Percentiles rank a stretch among this genome's conserved stretches.
Evolutionary conservation across 2,888 invertebrate genomes (phyloP).

Genomic region (Leptinotarsa tumamoca): DNA sequence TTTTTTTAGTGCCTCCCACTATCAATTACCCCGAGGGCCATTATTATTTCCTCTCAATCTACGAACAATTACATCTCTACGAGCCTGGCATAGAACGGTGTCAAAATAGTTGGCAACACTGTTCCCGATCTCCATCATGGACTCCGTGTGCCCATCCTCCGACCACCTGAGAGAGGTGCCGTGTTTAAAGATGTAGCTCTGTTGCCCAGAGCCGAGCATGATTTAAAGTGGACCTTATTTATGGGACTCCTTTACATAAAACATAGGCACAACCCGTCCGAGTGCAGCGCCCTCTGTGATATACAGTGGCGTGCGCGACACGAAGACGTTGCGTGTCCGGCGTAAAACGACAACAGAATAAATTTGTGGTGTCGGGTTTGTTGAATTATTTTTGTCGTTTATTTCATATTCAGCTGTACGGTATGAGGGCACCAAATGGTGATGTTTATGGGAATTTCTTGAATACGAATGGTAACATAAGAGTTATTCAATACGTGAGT

Average conservation of each 20-base stretch:
- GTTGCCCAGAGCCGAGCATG: conserved; percentile 62
- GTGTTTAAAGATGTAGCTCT: conserved; percentile 61
- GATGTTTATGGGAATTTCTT: not conserved
- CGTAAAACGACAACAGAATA: not conserved
- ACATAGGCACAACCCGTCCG: conserved; percentile 63
- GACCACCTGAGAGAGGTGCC: conserved; percentile 64
- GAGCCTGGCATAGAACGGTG: conserved; percentile 16
- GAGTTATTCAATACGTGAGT: no score
- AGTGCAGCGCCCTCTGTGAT: conserved; percentile 63
- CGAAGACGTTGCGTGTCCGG: conserved; percentile 1
- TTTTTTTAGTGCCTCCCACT: no score
- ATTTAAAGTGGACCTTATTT: conserved; percentile 65
- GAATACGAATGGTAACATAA: no score
- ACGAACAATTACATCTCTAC: not conserved
- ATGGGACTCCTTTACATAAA: conserved; percentile 65
- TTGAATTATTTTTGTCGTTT: conserved; percentile 15
- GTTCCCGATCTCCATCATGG: conserved; percentile 55
- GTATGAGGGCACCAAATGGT: not conserved
- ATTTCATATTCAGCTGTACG: not conserved
- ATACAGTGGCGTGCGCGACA: conserved; percentile 56
- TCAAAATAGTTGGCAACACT: conserved; percentile 12
- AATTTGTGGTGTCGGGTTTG: conserved; percentile 1
- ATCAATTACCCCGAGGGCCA: no score
- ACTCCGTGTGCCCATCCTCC: conserved; percentile 50
- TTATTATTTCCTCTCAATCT: no score